These are phyloP conservation scores for Rhinophrynus dorsalis DNA, from an alignment of 2,797 vertebrate species.

Conservation along the genomic window DNA sequence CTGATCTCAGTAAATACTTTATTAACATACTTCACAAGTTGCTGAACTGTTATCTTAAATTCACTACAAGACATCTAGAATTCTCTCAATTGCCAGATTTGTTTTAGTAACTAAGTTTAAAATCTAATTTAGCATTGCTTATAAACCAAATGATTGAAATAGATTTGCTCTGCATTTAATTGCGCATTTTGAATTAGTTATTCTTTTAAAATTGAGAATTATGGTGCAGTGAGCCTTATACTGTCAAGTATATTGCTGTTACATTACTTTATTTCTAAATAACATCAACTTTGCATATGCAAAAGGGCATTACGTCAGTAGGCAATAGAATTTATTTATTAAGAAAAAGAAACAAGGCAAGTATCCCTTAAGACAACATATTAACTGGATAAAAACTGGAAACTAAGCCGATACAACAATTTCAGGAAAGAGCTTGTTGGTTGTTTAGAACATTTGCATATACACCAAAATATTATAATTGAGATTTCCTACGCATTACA, in stretches of 20 bases:
- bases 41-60: conserved; percentile 22
- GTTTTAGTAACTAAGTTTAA: not conserved
- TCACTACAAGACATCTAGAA: conserved; percentile 13
- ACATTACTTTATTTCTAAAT: not conserved
- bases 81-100: conserved; percentile 20
- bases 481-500: not conserved
- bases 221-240: conserved; percentile 1
- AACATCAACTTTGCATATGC: too few relatives aligned
- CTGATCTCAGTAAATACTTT: conserved; percentile 42
- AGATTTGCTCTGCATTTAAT: conserved; percentile 33
- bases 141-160: conserved; percentile 21
- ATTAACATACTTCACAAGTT: conserved; percentile 36
- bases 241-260: not conserved
- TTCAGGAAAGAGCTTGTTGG: not conserved
- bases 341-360: too few relatives aligned
- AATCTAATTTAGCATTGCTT: not conserved
- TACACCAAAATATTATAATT: not conserved
- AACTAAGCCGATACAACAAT: not conserved
- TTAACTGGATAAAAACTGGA: not conserved
- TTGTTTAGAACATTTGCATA: not conserved
- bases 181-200: conserved; percentile 28
- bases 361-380: not conserved
- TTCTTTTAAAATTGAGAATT: conserved; percentile 19
- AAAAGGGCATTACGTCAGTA: too few relatives aligned
- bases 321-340: too few relatives aligned